Percentiles rank a stretch among this genome's conserved stretches.
Evolutionary conservation across 2,888 invertebrate genomes (phyloP).

Genomic region (Rosalia funebris): DNA sequence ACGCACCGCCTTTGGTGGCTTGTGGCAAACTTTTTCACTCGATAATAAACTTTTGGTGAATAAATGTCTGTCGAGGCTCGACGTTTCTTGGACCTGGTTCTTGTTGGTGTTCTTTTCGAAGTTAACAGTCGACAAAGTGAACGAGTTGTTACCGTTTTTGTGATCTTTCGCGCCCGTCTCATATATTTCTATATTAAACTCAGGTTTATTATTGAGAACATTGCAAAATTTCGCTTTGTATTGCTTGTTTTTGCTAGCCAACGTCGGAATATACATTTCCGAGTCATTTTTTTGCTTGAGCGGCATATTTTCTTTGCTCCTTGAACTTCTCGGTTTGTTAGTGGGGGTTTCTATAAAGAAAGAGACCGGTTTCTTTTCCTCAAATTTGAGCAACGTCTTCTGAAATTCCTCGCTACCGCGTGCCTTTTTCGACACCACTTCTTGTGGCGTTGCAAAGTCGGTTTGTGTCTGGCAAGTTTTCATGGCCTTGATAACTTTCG

Average conservation of each 20-base stretch:
- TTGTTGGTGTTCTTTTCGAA: constrained; percentile 52
- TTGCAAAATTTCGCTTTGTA: constrained; percentile 66
- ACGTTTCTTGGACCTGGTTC: constrained; percentile 58
- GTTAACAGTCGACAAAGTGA: constrained; percentile 50
- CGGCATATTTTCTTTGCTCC: constrained; percentile 48
- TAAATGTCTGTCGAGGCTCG: constrained; percentile 63
- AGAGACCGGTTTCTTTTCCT: constrained; percentile 56
- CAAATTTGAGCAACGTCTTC: constrained; percentile 61
- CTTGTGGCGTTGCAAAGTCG: constrained; percentile 57
- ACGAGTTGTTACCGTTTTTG: constrained; percentile 40
- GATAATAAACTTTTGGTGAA: constrained; percentile 62
- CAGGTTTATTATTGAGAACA: constrained; percentile 62
- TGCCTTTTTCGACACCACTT: constrained; percentile 55
- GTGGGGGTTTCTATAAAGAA: constrained; percentile 57
- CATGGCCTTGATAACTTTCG: constrained; percentile 60
- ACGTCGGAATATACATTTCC: constrained; percentile 69
- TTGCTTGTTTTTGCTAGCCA: constrained; percentile 67
- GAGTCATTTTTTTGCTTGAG: constrained; percentile 41
- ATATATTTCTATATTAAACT: constrained; percentile 57
- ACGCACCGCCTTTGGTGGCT: constrained; percentile 78
- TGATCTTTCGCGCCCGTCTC: constrained; percentile 49
- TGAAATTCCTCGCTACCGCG: constrained; percentile 60
- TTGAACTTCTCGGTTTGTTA: constrained; percentile 29
- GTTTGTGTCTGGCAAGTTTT: constrained; percentile 62
- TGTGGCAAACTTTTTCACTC: constrained; percentile 71